A percentile compares a stretch with the other conserved stretches of the same genome.
Evolutionary conservation across 2,797 vertebrate genomes (phyloP).

Genomic region (Martes flavigula): DNA sequence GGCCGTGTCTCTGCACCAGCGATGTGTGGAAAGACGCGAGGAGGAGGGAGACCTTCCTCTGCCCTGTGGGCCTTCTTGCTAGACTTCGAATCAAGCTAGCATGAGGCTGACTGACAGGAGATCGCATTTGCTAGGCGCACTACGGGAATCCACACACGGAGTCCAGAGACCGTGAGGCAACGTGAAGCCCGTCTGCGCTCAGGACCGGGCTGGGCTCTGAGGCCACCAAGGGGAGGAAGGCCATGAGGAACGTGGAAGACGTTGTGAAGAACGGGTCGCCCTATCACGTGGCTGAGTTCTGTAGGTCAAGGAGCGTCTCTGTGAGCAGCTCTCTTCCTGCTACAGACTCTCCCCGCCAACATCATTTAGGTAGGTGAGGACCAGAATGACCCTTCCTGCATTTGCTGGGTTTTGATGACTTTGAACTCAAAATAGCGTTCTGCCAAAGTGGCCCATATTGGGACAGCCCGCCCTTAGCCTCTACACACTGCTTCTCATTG

Average conservation of each 20-base stretch:
- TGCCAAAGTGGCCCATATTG: neutral
- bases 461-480: neutral
- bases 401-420: neutral
- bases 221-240: neutral
- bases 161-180: neutral
- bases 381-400: neutral
- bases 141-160: neutral
- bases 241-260: neutral
- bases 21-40: neutral
- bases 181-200: rapidly evolving
- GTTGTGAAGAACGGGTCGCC: neutral
- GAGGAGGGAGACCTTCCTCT: neutral
- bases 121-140: neutral
- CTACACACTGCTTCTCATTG: neutral
- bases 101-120: neutral
- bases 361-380: neutral
- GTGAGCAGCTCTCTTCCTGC: neutral
- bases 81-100: neutral
- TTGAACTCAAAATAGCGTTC: neutral
- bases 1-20: neutral
- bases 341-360: neutral
- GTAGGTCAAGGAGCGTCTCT: neutral
- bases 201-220: neutral
- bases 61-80: neutral
- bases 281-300: neutral